Evolutionary conservation across 2,888 invertebrate genomes (phyloP), one percentile per base, ranked within the genome.

Genomic region (Andrena camellia): DNA sequence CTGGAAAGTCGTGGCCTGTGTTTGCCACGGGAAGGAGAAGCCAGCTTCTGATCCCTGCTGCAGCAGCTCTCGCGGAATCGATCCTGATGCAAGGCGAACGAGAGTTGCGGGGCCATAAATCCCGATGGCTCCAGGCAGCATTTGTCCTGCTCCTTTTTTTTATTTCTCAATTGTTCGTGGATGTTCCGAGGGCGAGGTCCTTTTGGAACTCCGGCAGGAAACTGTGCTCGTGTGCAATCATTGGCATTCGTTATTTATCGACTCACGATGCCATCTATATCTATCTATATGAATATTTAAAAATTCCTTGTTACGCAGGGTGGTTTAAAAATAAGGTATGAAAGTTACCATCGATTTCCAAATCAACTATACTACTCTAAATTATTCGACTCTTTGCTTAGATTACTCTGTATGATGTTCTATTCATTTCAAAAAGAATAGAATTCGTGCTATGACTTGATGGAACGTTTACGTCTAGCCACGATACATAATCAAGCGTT

Each of bases 61-160:
- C 64, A 67, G 72, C 78, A 57, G 48, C 63, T 71, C 81, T 68
- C 71, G 64, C 68, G 63, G 77, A 81, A 87, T 87, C 87, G 87
- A 87, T 89, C 84, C 82, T 69, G 84, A 85, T 77, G 81, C 81
- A 66, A 69, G 81, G 79, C 84, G 80, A 82, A 83, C 85, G 81
- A 82, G 86, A 89, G 82, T 86, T 85, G 63, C 62, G 59, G 59
- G 71, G 33, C 70, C 64, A 87, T 86, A 88, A 88, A 88, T 88
- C 80, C 80, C 77, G 57, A 76, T 76, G 73, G 42, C 52, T 66
- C 59, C 68, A 13, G 29, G 64, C 69, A 29, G 66, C 26, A 73
- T 63, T 26, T 54, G 60, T 57, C 26, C 54, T 68, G 71, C 69
- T 66, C 26, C 57, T 2, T 57, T 71, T 71, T 73, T 78, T 73